These are phyloP conservation scores for Phainopepla nitens DNA, from an alignment of 2,113 vertebrate genomes.

Conservation along the genomic window DNA sequence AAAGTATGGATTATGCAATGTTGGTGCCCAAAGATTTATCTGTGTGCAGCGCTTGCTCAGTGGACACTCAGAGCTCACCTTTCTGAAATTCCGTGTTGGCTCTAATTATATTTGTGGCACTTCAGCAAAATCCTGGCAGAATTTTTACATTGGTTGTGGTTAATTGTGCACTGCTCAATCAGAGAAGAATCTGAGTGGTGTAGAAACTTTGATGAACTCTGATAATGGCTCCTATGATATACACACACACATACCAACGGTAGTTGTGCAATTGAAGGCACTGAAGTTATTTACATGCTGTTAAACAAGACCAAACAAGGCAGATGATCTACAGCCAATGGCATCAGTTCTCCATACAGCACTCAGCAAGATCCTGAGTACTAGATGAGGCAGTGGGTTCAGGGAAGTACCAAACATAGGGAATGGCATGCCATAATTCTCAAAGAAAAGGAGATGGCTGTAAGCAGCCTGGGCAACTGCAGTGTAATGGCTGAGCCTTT, in stretches of 20 bases:
- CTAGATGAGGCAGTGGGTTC: neutral
- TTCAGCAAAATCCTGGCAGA: neutral
- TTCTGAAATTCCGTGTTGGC: neutral
- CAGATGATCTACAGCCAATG: neutral
- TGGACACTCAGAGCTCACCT: neutral
- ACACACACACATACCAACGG: too few relatives aligned
- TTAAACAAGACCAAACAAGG: neutral
- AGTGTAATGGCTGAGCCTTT: neutral
- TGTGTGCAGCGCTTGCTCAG: neutral
- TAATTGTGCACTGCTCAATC: neutral
- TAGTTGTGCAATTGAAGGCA: neutral
- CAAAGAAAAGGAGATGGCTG: neutral
- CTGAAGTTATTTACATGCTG: neutral
- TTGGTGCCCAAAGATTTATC: fast-evolving
- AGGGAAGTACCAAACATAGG: neutral
- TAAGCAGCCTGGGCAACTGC: neutral
- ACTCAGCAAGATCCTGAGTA: neutral
- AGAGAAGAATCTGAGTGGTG: neutral
- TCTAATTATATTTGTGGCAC: fast-evolving
- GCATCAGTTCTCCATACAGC: neutral
- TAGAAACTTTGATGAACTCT: neutral
- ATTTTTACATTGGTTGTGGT: neutral
- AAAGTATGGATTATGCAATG: neutral
- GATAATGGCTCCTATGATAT: too few relatives aligned
- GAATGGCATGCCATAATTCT: neutral